phyloP scores from a whole-genome alignment of 2,797 vertebrate species.

The Acanthopagrus latus region DNA sequence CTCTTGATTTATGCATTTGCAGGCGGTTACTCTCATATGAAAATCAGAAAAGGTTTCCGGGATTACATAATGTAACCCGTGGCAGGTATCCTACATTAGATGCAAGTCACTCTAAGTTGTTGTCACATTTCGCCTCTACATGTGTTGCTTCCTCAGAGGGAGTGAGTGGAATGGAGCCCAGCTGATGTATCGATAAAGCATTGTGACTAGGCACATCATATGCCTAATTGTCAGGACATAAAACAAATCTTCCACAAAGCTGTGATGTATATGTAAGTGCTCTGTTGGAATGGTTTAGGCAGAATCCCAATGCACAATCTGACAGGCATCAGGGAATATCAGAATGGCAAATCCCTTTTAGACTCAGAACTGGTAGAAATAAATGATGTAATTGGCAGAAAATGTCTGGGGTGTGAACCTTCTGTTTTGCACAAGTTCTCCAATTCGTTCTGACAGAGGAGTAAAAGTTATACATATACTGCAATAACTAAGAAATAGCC shows the following conservation, averaged over 20 bases:
- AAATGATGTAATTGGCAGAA: conserved; percentile 80
- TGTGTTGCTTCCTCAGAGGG: conserved; percentile 20
- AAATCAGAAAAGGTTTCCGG: not conserved
- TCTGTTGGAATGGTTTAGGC: conserved; percentile 43
- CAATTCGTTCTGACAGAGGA: conserved; percentile 53
- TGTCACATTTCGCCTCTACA: conserved; percentile 25
- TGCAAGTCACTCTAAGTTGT: conserved; percentile 16
- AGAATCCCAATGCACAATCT: conserved; percentile 52
- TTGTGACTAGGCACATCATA: conserved; percentile 14
- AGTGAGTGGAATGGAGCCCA: conserved; percentile 14
- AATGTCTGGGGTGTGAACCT: conserved; percentile 62
- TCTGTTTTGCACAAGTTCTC: conserved; percentile 63
- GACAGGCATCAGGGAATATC: conserved; percentile 67
- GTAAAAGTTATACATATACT: conserved; percentile 59
- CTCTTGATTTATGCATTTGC: conserved; percentile 39
- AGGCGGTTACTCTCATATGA: conserved; percentile 24
- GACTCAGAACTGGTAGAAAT: conserved; percentile 62
- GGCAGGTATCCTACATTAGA: conserved; percentile 21
- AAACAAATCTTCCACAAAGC: conserved; percentile 67
- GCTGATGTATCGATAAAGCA: conserved; percentile 54
- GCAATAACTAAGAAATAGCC: conserved; percentile 70
- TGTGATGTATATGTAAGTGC: conserved; percentile 67
- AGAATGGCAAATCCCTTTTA: conserved; percentile 62
- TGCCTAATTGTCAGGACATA: conserved; percentile 58
- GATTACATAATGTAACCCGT: conserved; percentile 28